Evolutionary conservation across 2,888 invertebrate species (phyloP).

Genomic region (Melikaiella ostensackeni): DNA sequence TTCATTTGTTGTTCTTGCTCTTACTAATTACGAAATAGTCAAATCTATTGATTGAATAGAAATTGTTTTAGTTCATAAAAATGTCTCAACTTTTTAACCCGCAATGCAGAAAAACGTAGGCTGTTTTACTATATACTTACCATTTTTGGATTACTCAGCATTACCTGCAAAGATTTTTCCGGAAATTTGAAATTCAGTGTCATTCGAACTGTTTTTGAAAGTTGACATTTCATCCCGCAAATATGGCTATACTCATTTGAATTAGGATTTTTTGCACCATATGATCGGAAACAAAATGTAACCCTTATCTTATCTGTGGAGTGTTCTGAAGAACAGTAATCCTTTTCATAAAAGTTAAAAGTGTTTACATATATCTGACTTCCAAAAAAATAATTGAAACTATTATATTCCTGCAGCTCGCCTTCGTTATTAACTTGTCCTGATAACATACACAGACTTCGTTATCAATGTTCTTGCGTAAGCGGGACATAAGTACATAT

Average conservation of each 20-base stretch:
- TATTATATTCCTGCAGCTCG: constrained; percentile 15
- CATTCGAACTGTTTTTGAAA: background rate
- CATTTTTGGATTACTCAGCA: no score
- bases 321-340: constrained; percentile 9
- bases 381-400: constrained; percentile 23
- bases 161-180: no score
- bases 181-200: background rate
- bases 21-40: background rate
- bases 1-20: background rate
- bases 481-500: constrained; percentile 15
- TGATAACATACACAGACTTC: constrained; percentile 8
- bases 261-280: background rate
- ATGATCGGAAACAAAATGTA: constrained; percentile 11
- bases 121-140: no score
- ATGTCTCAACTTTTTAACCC: no score
- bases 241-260: background rate
- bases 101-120: no score
- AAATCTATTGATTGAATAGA: background rate
- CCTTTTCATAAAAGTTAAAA: constrained; percentile 30
- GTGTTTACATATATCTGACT: background rate
- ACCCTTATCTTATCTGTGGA: background rate
- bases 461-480: constrained; percentile 36
- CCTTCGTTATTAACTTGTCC: constrained; percentile 16
- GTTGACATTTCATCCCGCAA: background rate
- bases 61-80: no score